Evolutionary conservation across 2,888 invertebrate genomes (phyloP).

Genomic region (Trissoscelio sp.): DNA sequence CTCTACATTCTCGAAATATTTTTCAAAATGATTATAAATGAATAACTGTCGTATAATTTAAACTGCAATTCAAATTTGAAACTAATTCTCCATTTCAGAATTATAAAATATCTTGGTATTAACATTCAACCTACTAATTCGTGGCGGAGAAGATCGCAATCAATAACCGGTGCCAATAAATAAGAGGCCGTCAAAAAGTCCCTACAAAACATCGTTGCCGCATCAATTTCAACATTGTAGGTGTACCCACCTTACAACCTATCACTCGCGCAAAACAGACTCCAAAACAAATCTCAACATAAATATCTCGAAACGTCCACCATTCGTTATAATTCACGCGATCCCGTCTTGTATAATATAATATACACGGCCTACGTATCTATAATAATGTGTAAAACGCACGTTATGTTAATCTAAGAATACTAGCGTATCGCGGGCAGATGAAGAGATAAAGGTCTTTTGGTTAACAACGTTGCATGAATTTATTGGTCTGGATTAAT

Average conservation of each 20-base stretch:
- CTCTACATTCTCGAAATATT: too few relatives aligned
- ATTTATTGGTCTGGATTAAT: constrained; percentile 1
- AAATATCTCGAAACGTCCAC: constrained; percentile 46
- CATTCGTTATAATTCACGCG: constrained; percentile 63
- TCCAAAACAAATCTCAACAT: constrained; percentile 61
- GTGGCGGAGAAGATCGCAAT: constrained; percentile 35
- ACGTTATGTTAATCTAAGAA: constrained; percentile 59
- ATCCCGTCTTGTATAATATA: constrained; percentile 56
- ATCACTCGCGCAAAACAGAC: constrained; percentile 53
- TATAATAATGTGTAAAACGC: constrained; percentile 60
- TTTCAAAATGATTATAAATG: too few relatives aligned
- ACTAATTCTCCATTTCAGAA: constrained; percentile 9
- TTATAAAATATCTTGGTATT: constrained; percentile 23
- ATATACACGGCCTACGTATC: constrained; percentile 48
- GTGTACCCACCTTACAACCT: constrained; percentile 44
- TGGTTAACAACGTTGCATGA: neutral
- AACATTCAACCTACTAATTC: constrained; percentile 53
- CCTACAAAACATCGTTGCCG: constrained; percentile 36
- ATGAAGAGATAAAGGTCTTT: constrained; percentile 46
- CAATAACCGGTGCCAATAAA: constrained; percentile 52
- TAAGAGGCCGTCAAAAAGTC: constrained; percentile 43
- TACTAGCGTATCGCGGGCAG: constrained; percentile 43
- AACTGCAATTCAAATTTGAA: too few relatives aligned
- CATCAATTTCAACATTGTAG: constrained; percentile 58
- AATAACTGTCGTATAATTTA: too few relatives aligned